Percentiles rank a stretch among this genome's conserved stretches.
Evolutionary conservation across 2,797 vertebrate genomes (phyloP).

Genomic region (Danio choprae): DNA sequence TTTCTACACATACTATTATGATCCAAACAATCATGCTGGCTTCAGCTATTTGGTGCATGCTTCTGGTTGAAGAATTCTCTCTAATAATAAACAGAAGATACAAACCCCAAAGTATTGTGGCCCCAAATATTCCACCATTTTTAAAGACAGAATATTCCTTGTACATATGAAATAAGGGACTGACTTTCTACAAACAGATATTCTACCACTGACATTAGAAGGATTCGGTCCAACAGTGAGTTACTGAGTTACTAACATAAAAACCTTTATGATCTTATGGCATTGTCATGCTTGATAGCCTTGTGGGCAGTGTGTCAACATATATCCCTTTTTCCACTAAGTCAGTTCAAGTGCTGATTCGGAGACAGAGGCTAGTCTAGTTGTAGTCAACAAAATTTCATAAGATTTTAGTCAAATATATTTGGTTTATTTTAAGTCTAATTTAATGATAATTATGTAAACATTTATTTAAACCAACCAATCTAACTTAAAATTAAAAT

Average conservation of each 20-base stretch:
- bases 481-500: too few relatives aligned
- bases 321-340: too few relatives aligned
- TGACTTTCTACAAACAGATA: not conserved
- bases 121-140: constrained; percentile 67
- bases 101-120: constrained; percentile 76
- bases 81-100: constrained; percentile 37
- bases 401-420: too few relatives aligned
- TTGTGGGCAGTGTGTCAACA: too few relatives aligned
- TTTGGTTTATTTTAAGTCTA: too few relatives aligned
- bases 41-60: not conserved
- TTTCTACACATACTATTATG: not conserved
- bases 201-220: not conserved
- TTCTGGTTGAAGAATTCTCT: constrained; percentile 45
- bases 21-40: constrained; percentile 1
- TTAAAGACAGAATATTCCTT: not conserved
- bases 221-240: not conserved
- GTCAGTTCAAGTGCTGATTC: too few relatives aligned
- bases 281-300: too few relatives aligned
- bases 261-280: not conserved
- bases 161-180: not conserved
- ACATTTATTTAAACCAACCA: too few relatives aligned
- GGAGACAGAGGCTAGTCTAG: too few relatives aligned
- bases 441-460: too few relatives aligned
- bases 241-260: not conserved
- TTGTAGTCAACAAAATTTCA: too few relatives aligned